Percentiles rank a stretch among this genome's conserved stretches.
phyloP scores from a whole-genome alignment of 2,113 vertebrate genomes.

The Entomyzon cyanotis region DNA sequence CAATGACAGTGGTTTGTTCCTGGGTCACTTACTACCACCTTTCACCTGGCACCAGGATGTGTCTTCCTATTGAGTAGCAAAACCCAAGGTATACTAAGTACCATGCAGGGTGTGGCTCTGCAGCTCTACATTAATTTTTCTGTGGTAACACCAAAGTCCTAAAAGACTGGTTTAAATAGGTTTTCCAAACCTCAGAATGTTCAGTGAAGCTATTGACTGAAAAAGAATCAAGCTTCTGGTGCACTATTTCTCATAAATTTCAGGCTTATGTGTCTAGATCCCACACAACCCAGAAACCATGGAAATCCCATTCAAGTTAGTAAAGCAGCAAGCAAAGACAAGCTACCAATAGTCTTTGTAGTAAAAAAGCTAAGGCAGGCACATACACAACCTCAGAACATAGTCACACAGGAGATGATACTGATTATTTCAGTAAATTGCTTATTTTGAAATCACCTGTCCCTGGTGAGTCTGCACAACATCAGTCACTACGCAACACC shows the following conservation, averaged over 20 bases:
- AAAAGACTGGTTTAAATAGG: not conserved
- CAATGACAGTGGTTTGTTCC: not conserved
- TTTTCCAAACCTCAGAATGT: not conserved
- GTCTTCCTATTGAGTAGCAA: not conserved
- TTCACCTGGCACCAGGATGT: not conserved
- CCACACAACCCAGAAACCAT: fast-evolving
- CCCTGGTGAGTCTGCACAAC: not conserved
- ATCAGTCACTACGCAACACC: not conserved
- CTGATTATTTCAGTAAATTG: not conserved
- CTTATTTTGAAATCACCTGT: not conserved
- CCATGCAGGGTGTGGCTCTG: fast-evolving
- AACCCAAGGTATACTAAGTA: fast-evolving
- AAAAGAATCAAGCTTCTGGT: not conserved
- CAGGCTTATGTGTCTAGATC: not conserved
- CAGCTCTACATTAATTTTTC: not conserved
- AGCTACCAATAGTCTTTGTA: not conserved
- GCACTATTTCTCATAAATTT: not conserved
- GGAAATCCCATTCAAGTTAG: not conserved
- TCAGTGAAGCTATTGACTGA: not conserved
- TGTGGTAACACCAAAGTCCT: not conserved
- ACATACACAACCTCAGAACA: not conserved
- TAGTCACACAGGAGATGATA: not conserved
- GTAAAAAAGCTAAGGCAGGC: not conserved
- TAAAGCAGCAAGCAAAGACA: not conserved
- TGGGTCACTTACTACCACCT: not conserved